Conservation (phyloP, 2,888 invertebrate genomes). For the Oxystoma pomonae region DNA sequence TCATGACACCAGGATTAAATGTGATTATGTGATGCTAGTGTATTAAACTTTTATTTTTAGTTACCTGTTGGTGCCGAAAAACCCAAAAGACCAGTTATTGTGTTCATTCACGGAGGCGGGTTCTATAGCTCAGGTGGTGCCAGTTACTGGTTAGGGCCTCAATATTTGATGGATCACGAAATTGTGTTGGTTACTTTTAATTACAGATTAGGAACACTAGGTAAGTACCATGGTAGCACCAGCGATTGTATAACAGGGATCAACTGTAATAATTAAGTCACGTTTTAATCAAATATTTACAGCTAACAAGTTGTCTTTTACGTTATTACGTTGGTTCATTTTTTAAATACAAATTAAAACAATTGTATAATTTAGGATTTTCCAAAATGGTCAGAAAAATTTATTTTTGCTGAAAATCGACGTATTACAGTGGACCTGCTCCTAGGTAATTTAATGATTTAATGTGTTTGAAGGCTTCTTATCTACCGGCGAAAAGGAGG, state of each 20-base stretch:
- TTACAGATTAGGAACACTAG: slow-evolving; percentile 57
- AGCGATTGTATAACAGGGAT: not conserved
- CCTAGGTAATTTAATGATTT: not conserved
- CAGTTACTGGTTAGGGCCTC: slow-evolving; percentile 55
- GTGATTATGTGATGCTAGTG: not conserved
- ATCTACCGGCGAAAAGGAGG: slow-evolving; percentile 61
- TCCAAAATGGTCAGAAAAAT: no score
- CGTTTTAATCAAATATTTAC: no score
- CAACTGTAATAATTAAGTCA: not conserved
- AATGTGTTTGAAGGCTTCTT: slow-evolving; percentile 38
- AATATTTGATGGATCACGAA: slow-evolving; percentile 61
- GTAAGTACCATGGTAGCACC: slow-evolving; percentile 31
- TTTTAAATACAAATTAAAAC: no score
- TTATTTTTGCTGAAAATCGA: no score
- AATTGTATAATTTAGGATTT: no score
- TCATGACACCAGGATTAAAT: not conserved
- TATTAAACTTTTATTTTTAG: no score
- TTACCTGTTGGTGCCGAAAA: slow-evolving; percentile 38
- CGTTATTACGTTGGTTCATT: no score
- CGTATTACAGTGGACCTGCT: no score
- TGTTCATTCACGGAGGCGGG: slow-evolving; percentile 67
- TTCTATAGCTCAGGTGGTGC: slow-evolving; percentile 59
- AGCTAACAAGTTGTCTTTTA: no score
- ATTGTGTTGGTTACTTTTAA: slow-evolving; percentile 63
- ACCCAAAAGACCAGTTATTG: slow-evolving; percentile 56